Evolutionary conservation across 2,797 vertebrate species (phyloP).

Genomic region (Adrianichthys oophorus): DNA sequence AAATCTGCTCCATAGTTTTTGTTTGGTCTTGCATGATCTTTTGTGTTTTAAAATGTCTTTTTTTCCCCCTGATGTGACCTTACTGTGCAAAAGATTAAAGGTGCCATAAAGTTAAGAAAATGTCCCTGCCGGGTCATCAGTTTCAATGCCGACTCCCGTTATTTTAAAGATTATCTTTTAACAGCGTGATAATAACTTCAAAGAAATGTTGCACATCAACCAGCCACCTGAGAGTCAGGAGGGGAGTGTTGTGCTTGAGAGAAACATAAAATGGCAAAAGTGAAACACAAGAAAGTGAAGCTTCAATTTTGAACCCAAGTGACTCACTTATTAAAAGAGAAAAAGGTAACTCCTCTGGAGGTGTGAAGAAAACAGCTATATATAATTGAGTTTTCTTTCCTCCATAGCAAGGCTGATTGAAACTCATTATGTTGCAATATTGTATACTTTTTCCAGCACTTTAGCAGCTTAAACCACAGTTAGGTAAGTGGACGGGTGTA

Average conservation of each 20-base stretch:
- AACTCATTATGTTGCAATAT: constrained; percentile 7
- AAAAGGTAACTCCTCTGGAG: constrained; percentile 19
- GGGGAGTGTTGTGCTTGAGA: not conserved
- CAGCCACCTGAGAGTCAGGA: constrained; percentile 16
- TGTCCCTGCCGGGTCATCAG: too few species aligned
- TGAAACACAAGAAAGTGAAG: constrained; percentile 11
- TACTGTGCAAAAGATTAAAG: too few species aligned
- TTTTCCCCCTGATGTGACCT: too few species aligned
- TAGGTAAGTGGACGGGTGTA: not conserved
- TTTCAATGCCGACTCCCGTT: constrained; percentile 54
- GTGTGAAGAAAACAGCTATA: constrained; percentile 10
- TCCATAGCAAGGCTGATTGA: constrained; percentile 6
- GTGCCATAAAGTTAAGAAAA: too few species aligned
- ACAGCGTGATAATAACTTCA: constrained; percentile 23
- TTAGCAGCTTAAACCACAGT: constrained; percentile 1
- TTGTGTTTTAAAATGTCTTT: too few species aligned
- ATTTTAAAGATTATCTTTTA: constrained; percentile 11
- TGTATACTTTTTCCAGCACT: constrained; percentile 8
- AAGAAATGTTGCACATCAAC: constrained; percentile 6
- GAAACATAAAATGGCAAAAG: constrained; percentile 5
- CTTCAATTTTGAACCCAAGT: constrained; percentile 30
- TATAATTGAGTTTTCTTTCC: constrained; percentile 13
- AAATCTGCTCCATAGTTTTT: too few species aligned
- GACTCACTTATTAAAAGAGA: not conserved
- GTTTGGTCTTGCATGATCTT: too few species aligned